phyloP scores from a whole-genome alignment of 2,113 vertebrate species.

The Lonchura striata region DNA sequence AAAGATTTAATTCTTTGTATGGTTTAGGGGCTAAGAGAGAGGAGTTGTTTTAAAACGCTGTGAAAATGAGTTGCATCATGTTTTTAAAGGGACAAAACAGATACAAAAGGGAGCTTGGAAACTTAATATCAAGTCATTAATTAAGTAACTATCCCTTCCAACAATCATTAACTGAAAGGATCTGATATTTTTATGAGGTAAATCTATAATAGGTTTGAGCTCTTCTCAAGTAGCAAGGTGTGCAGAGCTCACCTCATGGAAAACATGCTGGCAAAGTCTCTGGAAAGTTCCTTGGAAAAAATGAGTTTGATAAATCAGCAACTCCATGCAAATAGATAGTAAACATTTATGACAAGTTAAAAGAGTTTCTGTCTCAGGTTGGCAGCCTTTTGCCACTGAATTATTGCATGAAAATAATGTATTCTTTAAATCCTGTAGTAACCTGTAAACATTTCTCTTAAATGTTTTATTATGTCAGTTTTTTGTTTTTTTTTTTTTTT shows the following conservation, averaged over 20 bases:
- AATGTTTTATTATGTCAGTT: background rate
- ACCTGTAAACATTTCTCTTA: background rate
- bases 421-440: background rate
- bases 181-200: background rate
- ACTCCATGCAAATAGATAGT: background rate
- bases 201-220: background rate
- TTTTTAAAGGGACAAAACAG: background rate
- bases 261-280: background rate
- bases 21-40: background rate
- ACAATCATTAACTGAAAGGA: background rate
- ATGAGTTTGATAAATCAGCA: background rate
- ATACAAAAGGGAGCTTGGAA: background rate
- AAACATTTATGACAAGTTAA: background rate
- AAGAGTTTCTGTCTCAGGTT: background rate
- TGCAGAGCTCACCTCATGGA: background rate
- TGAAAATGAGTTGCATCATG: background rate
- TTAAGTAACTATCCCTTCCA: background rate
- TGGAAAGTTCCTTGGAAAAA: background rate
- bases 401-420: background rate
- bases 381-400: background rate
- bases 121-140: background rate
- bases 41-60: background rate
- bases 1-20: background rate
- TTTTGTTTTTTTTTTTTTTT: too few relatives aligned
- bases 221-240: background rate